Evolutionary conservation across 2,888 invertebrate genomes (phyloP), one percentile per base, ranked within the genome.

Genomic region (Torymus tubicola): DNA sequence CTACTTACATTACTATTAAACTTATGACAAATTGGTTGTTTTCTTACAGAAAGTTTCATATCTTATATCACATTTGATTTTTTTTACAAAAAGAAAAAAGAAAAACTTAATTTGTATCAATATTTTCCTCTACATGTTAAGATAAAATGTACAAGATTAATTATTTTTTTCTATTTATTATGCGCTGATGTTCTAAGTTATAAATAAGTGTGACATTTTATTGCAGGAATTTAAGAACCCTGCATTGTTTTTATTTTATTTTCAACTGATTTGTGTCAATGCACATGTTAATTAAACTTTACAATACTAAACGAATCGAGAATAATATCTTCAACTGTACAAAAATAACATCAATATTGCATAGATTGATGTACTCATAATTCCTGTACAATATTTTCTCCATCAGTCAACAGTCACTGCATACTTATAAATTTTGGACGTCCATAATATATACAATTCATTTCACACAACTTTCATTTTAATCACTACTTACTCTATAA

Each of bases 281-380:
- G 52, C 11, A 55, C 13, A n/a, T 57, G 55, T 65, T n/a, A 61
- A 64, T 81, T 77, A 58, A 73, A 73, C 53, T 77, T 77, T 63
- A 73, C 14, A 68, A 77, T 81, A 55, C 68, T 69, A 73, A 81
- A 64, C 64, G 18, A 68, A 57, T 77, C 31, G 52, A 74, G 61
- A 81, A 63, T 12, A 52, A 71, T 71, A 73, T 80, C 24, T 24
- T 3, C 67, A 81, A 16, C 71, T 76, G 79, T 82, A 82, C 79
- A 82, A 79, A 82, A 82, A 82, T 82, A 82, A 80, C 67, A 80
- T 73, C 63, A 79, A 69, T 74, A 71, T 80, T 73, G 65, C 60
- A 1, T 60, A 58, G 55, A 78, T 76, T 53, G 61, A 71, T 81
- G 77, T 16, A 50, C 67, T 72, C 64, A 14, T 68, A 67, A 74